phyloP scores from a whole-genome alignment of 2,797 vertebrate species.

The Pteronotus mesoamericanus region DNA sequence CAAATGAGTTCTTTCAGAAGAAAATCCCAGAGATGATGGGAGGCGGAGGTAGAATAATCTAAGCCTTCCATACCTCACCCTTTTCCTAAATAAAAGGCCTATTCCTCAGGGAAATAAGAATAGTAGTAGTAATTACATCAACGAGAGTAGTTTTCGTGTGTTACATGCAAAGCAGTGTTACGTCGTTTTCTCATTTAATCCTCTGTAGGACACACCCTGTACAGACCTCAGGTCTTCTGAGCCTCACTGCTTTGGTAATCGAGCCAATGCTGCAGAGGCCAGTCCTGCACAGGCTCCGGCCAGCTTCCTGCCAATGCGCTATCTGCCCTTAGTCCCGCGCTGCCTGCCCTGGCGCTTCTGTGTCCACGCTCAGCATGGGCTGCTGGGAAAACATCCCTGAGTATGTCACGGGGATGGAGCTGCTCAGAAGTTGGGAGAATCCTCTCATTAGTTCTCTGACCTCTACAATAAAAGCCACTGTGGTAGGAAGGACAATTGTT shows the following conservation, averaged over 20 bases:
- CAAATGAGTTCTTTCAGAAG: slow-evolving; percentile 6
- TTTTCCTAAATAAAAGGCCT: slow-evolving; percentile 32
- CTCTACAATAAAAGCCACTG: not conserved
- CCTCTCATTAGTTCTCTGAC: not conserved
- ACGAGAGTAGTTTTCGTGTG: not conserved
- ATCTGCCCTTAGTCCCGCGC: not conserved
- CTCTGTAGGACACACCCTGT: too few relatives aligned
- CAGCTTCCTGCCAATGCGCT: not conserved
- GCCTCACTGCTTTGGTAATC: not conserved
- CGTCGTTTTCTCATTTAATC: not conserved
- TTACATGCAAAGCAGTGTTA: not conserved
- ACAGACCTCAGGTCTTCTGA: not conserved
- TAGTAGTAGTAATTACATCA: not conserved
- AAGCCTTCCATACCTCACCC: slow-evolving; percentile 10
- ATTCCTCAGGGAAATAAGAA: slow-evolving; percentile 9
- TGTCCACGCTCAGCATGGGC: not conserved
- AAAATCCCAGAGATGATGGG: not conserved
- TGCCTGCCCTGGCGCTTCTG: not conserved
- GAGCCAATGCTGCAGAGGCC: not conserved
- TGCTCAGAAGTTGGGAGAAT: not conserved
- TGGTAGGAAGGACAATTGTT: not conserved
- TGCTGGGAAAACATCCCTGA: not conserved
- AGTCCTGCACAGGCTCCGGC: not conserved
- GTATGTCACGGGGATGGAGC: not conserved
- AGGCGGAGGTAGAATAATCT: not conserved